A percentile compares a stretch with the other conserved stretches of the same genome.
phyloP scores from a whole-genome alignment of 2,888 invertebrate genomes.

The Folsomia candida region DNA sequence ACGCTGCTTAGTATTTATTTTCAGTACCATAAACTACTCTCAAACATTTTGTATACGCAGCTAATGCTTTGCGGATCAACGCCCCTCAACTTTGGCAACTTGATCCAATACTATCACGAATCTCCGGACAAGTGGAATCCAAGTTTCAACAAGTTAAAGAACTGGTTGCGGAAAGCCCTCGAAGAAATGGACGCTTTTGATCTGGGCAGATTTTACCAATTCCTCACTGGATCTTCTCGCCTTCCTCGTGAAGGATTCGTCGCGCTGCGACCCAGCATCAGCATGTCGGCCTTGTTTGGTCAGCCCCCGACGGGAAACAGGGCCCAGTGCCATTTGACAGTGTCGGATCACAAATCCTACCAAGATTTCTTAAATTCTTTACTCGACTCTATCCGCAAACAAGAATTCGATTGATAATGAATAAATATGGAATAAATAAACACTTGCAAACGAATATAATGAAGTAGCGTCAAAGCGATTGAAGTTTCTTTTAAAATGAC shows the following conservation, averaged over 20 bases:
- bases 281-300: slow-evolving; percentile 54
- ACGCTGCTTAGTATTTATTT: no score
- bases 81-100: neutral
- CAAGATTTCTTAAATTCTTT: slow-evolving; percentile 56
- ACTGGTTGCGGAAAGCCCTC: slow-evolving; percentile 58
- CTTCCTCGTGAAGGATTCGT: slow-evolving; percentile 57
- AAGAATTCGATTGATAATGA: no score
- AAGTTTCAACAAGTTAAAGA: slow-evolving; percentile 55
- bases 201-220: slow-evolving; percentile 56
- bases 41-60: slow-evolving; percentile 1
- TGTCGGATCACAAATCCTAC: slow-evolving; percentile 56
- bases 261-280: slow-evolving; percentile 56
- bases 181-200: slow-evolving; percentile 57
- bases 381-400: slow-evolving; percentile 53
- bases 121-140: slow-evolving; percentile 37
- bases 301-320: slow-evolving; percentile 58
- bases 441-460: no score
- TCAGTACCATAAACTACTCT: neutral
- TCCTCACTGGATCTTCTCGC: slow-evolving; percentile 57
- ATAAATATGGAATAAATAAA: no score
- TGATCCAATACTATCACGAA: slow-evolving; percentile 10
- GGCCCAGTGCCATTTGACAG: slow-evolving; percentile 57
- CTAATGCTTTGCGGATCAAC: slow-evolving; percentile 27
- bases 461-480: no score
- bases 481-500: no score